Conservation (phyloP, 2,888 invertebrate species). For the Homarus gammarus region DNA sequence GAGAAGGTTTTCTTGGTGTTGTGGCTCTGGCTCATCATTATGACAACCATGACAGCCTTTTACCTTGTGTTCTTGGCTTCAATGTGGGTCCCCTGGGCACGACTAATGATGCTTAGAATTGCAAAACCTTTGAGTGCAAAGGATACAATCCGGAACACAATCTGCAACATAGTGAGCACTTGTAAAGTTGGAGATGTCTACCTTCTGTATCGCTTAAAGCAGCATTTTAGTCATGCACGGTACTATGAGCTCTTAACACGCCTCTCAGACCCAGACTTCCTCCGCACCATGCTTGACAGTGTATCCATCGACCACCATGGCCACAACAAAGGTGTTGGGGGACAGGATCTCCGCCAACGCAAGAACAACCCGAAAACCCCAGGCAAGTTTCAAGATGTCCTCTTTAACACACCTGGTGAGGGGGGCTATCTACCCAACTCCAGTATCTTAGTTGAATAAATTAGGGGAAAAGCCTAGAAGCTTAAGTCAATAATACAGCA, state of each 20-base stretch:
- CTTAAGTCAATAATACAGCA: not conserved
- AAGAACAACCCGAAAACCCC: conserved; percentile 69
- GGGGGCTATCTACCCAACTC: conserved; percentile 72
- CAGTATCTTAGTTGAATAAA: conserved; percentile 73
- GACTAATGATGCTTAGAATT: conserved; percentile 64
- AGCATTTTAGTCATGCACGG: conserved; percentile 75
- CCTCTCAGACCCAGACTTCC: conserved; percentile 74
- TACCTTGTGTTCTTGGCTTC: conserved; percentile 73
- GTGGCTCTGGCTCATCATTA: conserved; percentile 74
- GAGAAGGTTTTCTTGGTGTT: conserved; percentile 74
- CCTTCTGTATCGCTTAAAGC: conserved; percentile 73
- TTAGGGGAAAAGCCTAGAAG: conserved; percentile 2
- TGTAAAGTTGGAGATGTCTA: conserved; percentile 76
- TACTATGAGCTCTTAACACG: conserved; percentile 73
- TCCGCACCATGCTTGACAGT: conserved; percentile 65
- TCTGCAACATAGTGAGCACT: conserved; percentile 66
- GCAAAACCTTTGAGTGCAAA: conserved; percentile 72
- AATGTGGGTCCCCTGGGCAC: conserved; percentile 71
- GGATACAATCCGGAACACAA: conserved; percentile 69
- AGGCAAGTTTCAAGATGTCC: conserved; percentile 74
- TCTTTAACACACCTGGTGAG: conserved; percentile 70
- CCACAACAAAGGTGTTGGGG: conserved; percentile 60
- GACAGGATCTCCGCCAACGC: conserved; percentile 69
- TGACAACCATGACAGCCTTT: conserved; percentile 66
- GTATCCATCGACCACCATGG: conserved; percentile 73